Evolutionary conservation across 2,797 vertebrate genomes (phyloP), one percentile per base, ranked within the genome.

Genomic region (Sebastes alutus): DNA sequence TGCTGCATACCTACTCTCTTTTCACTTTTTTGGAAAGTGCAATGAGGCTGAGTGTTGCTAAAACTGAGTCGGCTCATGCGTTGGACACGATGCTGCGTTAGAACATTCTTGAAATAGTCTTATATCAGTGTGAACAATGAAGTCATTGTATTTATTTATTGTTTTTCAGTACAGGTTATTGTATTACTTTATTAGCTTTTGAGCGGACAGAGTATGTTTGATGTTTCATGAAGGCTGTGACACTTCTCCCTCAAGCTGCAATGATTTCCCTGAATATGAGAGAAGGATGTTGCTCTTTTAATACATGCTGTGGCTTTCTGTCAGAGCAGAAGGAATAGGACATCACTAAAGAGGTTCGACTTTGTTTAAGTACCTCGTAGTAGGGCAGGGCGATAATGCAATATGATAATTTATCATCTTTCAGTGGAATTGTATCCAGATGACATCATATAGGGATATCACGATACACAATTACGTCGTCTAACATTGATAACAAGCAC

Each of bases 251-350:
- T 73, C 12, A 77, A 70, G 49, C 75, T 64, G 52, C 23, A 65
- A 22, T 46, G 11, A 76, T 25, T 69, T 52, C 18, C 11, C 9
- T 58, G 10, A 65, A 68, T 81, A 60, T n/a, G 9, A 27, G 22
- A 64, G 12, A 75, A 71, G 2, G 55, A 72, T 30, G 27, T 25
- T 75, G 33, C 49, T 81, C 27, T 72, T 84, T 77, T 60, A 49
- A 38, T 38, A 35, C n/a, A 73, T 72, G 30, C 16, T 14, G 2
- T 58, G 60, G 25, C 33, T 79, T 69, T 70, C 8, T 67, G 54
- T 77, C 18, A 9, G 32, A 67, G 7, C 55, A 67, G 27, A 68
- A 60, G 33, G 6, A 79, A 77, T 14, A 30, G 18, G 52, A 75
- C 55, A 35, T 80, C 33, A 27, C 23, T 8, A 18, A 30, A 32